Evolutionary conservation across 2,797 vertebrate genomes (phyloP).

Genomic region (Hemibagrus guttatus): DNA sequence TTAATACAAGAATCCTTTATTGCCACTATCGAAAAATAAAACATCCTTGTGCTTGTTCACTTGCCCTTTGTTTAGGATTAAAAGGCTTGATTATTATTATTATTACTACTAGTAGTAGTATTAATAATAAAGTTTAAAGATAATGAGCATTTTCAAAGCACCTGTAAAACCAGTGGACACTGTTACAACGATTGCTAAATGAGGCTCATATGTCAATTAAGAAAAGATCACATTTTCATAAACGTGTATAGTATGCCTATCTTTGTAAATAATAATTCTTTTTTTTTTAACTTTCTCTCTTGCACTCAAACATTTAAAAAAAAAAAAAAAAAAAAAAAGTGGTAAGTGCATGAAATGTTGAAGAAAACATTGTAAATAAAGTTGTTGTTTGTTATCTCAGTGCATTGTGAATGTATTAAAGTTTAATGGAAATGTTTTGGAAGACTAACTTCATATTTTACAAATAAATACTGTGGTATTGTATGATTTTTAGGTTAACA

Average conservation of each 20-base stretch:
- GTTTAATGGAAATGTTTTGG: constrained; percentile 38
- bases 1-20: neutral
- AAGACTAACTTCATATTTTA: constrained; percentile 29
- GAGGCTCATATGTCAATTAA: neutral
- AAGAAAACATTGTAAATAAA: constrained; percentile 32
- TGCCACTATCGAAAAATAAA: neutral
- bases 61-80: neutral
- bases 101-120: neutral
- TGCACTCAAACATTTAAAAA: neutral
- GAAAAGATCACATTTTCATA: neutral
- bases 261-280: neutral
- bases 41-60: neutral
- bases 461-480: constrained; percentile 45
- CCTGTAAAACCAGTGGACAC: neutral
- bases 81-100: neutral
- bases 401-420: constrained; percentile 44
- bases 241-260: neutral
- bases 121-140: neutral
- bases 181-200: neutral
- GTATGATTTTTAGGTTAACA: neutral
- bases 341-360: constrained; percentile 31
- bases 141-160: neutral
- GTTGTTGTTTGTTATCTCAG: constrained; percentile 24
- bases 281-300: neutral
- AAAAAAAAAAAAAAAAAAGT: constrained; percentile 21